phyloP scores from a whole-genome alignment of 2,888 invertebrate genomes.

The Marasmarcha lunaedactyla region DNA sequence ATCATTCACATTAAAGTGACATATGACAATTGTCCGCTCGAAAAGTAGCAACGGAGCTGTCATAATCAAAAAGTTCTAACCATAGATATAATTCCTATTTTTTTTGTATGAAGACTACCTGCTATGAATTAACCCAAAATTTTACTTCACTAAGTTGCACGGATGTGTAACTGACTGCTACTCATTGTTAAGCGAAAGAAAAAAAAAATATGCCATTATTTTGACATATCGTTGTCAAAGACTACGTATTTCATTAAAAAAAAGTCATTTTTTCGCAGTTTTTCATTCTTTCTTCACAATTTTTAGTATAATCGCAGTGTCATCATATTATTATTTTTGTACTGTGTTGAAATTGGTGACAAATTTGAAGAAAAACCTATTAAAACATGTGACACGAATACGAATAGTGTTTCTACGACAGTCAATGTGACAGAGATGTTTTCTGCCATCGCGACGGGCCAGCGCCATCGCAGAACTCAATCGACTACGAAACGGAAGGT shows the following conservation, averaged over 20 bases:
- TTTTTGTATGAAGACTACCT: too few relatives aligned
- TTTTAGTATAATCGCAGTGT: conserved; percentile 31
- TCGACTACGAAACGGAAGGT: conserved; percentile 47
- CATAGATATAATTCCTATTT: too few relatives aligned
- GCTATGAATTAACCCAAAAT: too few relatives aligned
- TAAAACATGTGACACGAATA: conserved; percentile 71
- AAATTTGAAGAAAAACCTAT: conserved; percentile 38
- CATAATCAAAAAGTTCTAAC: too few relatives aligned
- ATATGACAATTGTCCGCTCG: too few relatives aligned
- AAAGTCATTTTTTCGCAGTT: conserved; percentile 43
- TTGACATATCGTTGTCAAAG: conserved; percentile 70
- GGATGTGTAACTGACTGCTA: too few relatives aligned
- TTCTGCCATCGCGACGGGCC: conserved; percentile 64
- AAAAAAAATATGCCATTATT: conserved; percentile 52
- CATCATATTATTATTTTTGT: neutral
- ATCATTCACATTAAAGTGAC: too few relatives aligned
- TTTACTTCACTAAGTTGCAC: too few relatives aligned
- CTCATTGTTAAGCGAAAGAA: neutral
- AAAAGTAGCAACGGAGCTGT: too few relatives aligned
- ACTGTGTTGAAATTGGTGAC: neutral
- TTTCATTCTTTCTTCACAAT: conserved; percentile 34
- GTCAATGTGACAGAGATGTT: conserved; percentile 71
- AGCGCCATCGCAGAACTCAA: conserved; percentile 47
- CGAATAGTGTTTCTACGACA: conserved; percentile 67
- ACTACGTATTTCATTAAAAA: conserved; percentile 63